Conservation (phyloP, 2,797 vertebrate genomes). For the Eupleurogrammus muticus region DNA sequence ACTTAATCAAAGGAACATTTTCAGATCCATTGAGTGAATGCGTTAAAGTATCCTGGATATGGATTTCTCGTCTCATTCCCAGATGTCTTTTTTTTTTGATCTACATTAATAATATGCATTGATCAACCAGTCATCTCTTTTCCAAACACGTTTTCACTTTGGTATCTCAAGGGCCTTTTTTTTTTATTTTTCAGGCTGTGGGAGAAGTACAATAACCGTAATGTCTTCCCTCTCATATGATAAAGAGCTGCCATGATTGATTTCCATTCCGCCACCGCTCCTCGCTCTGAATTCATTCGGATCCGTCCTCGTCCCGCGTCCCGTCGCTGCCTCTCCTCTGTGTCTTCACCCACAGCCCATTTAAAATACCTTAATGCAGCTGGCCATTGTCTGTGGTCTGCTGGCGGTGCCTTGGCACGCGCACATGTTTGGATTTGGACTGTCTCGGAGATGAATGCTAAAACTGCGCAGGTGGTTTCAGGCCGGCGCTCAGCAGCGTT, state of each 20-base stretch:
- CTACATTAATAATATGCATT: too few relatives aligned
- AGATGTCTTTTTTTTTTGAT: too few relatives aligned
- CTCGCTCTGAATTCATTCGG: constrained; percentile 55
- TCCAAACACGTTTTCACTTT: constrained; percentile 30
- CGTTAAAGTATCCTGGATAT: too few relatives aligned
- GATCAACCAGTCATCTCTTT: too few relatives aligned
- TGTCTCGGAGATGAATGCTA: constrained; percentile 49
- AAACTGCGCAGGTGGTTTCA: constrained; percentile 49
- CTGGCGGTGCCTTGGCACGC: constrained; percentile 53
- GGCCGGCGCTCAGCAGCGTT: constrained; percentile 28
- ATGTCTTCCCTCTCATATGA: constrained; percentile 59
- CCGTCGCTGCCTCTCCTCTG: not conserved
- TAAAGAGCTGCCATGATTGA: constrained; percentile 70
- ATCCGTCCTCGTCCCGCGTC: constrained; percentile 31
- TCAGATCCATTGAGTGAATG: too few relatives aligned
- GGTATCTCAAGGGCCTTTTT: constrained; percentile 23
- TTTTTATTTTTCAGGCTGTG: constrained; percentile 5
- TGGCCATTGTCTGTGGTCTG: constrained; percentile 50
- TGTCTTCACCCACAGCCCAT: constrained; percentile 32
- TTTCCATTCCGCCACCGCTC: constrained; percentile 52
- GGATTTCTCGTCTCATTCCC: too few relatives aligned
- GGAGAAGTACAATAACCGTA: constrained; percentile 50
- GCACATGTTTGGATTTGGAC: constrained; percentile 59
- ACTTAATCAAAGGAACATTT: too few relatives aligned
- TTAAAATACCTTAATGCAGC: constrained; percentile 55